phyloP scores from a whole-genome alignment of 1,140 invertebrate species.

The Danaus melanippus region DNA sequence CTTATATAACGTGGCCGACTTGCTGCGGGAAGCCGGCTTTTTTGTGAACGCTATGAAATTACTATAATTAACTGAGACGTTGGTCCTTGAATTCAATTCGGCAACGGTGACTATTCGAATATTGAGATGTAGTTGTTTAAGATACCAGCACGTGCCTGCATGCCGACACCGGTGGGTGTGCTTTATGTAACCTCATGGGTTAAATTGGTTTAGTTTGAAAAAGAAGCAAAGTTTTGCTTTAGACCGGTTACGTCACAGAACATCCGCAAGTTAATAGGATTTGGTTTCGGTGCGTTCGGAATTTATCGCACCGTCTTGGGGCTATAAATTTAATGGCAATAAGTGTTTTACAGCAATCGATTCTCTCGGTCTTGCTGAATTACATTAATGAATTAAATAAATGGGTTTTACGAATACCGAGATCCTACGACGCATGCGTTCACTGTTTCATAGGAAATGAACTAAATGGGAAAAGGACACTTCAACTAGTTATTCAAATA shows the following conservation, averaged over 20 bases:
- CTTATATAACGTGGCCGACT: slow-evolving; percentile 38
- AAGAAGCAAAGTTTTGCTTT: neutral
- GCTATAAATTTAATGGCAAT: no score
- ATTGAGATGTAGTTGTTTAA: slow-evolving; percentile 6
- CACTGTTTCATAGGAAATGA: no score
- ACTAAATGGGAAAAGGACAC: no score
- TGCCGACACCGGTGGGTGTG: neutral
- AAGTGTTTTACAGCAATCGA: no score
- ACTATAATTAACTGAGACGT: slow-evolving; percentile 40
- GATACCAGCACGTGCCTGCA: slow-evolving; percentile 8
- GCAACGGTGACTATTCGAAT: slow-evolving; percentile 17
- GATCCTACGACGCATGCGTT: no score
- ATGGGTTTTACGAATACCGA: no score
- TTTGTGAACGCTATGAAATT: slow-evolving; percentile 28
- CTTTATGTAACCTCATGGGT: slow-evolving; percentile 10
- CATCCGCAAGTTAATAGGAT: slow-evolving; percentile 5
- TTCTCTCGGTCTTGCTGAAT: no score
- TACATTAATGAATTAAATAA: no score
- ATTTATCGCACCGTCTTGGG: no score
- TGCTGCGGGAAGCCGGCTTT: slow-evolving; percentile 26
- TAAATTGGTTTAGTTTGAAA: slow-evolving; percentile 1
- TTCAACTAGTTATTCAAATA: no score
- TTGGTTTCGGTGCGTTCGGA: neutral
- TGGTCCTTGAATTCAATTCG: slow-evolving; percentile 42
- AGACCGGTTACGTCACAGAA: slow-evolving; percentile 17